Base-by-base conservation (phyloP, 2,888 invertebrate genomes). In the Agriopis marginaria region DNA sequence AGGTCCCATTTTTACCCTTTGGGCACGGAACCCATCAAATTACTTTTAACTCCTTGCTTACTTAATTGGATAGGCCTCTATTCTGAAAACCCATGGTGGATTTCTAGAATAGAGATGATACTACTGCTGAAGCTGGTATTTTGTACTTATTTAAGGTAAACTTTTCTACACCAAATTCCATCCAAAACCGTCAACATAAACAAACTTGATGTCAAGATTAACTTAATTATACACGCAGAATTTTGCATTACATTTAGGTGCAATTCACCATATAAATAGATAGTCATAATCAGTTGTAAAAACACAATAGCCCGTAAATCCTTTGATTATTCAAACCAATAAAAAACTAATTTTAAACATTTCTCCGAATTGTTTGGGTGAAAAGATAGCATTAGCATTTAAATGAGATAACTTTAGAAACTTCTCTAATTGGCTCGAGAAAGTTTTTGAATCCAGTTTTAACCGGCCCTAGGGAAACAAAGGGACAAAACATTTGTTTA, bases 301-400 rank as follows among this genome's bases (percentile, higher is more conserved):
- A 68, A 39, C n/a, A 32, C 23, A 67, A 67, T 61, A 60, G 45
- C 50, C 39, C 42, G 14, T 40, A 65, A 73, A 71, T 62, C 62
- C 62, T 62, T 62, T 62, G 53, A 62, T 62, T 44, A 53, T 53
- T 12, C 44, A 23, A 53, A 53, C n/a, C 71, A 74, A 73, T 73
- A 65, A 64, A 64, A 70, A 74, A 72, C 56, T 64, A 74, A 74
- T 74, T 74, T 68, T n/a, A 23, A 71, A 74, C 73, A 71, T 63
- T 65, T 45, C 61, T 53, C 53, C 23, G 53, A 62, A 65, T 70
- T 70, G 58, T 70, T 68, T 58, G 72, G 68, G 42, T 70, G 64
- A 68, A 63, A 58, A 69, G 61, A 68, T 66, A 68, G 63, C 61
- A 75, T 75, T 75, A 68, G 72, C 74, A 75, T 75, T 61, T 62